Evolutionary conservation across 2,113 vertebrate genomes (phyloP).

Genomic region (Callospermophilus lateralis): DNA sequence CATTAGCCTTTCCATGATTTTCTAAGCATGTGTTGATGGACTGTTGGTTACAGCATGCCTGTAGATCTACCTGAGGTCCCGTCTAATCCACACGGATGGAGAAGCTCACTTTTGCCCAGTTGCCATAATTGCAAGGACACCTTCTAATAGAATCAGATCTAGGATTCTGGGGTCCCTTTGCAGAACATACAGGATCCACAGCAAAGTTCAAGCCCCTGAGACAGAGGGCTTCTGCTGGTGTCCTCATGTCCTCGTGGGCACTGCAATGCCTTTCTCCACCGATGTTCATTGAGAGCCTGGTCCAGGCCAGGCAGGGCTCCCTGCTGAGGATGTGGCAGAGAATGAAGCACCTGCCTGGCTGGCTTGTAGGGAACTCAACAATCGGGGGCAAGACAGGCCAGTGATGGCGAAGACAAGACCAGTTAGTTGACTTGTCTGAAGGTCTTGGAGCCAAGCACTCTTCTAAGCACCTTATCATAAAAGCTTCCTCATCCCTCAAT

Average conservation of each 20-base stretch:
- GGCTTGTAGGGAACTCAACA: neutral
- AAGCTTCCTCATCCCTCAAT: neutral
- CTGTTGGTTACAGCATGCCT: neutral
- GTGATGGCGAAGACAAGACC: rapidly evolving
- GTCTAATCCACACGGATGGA: rapidly evolving
- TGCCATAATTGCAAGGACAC: neutral
- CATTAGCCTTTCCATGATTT: neutral
- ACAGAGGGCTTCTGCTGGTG: rapidly evolving
- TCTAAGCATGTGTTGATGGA: neutral
- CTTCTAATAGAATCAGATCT: neutral
- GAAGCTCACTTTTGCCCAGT: neutral
- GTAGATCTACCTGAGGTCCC: neutral
- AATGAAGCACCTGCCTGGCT: neutral
- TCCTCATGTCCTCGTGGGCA: rapidly evolving
- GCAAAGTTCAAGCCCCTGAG: rapidly evolving
- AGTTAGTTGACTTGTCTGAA: neutral
- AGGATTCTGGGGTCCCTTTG: neutral
- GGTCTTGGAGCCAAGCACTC: rapidly evolving
- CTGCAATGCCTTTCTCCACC: rapidly evolving
- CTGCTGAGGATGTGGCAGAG: neutral
- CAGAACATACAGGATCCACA: neutral
- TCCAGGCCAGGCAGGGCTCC: neutral
- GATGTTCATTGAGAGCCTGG: rapidly evolving
- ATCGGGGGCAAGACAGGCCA: neutral
- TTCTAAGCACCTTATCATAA: neutral